A percentile compares a stretch with the other conserved stretches of the same genome.
These are phyloP conservation scores for Rhagonycha fulva DNA, from an alignment of 2,888 invertebrate genomes.

Conservation along the genomic window DNA sequence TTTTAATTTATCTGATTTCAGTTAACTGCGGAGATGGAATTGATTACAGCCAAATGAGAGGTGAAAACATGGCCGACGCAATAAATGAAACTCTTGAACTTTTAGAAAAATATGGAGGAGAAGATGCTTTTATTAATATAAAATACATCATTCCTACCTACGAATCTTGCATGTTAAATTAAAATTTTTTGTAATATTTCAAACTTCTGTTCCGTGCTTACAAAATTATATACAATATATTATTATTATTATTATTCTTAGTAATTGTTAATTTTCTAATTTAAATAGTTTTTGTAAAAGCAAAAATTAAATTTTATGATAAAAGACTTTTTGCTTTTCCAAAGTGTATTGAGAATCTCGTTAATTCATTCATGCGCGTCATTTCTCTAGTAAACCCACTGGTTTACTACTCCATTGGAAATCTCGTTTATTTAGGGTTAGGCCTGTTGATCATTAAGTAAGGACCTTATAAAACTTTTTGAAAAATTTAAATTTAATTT, in stretches of 20 bases:
- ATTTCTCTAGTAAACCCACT: too few relatives aligned
- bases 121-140: conserved; percentile 96
- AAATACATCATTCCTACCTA: conserved; percentile 98
- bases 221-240: neutral
- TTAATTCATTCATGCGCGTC: too few relatives aligned
- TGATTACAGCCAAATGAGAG: conserved; percentile 85
- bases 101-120: conserved; percentile 90
- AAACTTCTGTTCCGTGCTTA: neutral
- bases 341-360: too few relatives aligned
- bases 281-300: too few relatives aligned
- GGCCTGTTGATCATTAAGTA: too few relatives aligned
- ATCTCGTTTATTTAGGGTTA: too few relatives aligned
- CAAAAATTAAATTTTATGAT: too few relatives aligned
- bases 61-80: conserved; percentile 87
- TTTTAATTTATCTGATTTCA: conserved; percentile 52
- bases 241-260: neutral
- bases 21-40: conserved; percentile 89
- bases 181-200: conserved; percentile 36
- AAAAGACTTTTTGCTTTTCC: too few relatives aligned
- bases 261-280: too few relatives aligned
- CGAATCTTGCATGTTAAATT: conserved; percentile 87
- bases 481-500: too few relatives aligned
- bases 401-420: too few relatives aligned
- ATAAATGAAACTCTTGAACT: conserved; percentile 92
- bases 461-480: too few relatives aligned